Percentiles rank a stretch among this genome's conserved stretches.
phyloP scores from a whole-genome alignment of 2,888 invertebrate genomes.

The Erynnis tages region DNA sequence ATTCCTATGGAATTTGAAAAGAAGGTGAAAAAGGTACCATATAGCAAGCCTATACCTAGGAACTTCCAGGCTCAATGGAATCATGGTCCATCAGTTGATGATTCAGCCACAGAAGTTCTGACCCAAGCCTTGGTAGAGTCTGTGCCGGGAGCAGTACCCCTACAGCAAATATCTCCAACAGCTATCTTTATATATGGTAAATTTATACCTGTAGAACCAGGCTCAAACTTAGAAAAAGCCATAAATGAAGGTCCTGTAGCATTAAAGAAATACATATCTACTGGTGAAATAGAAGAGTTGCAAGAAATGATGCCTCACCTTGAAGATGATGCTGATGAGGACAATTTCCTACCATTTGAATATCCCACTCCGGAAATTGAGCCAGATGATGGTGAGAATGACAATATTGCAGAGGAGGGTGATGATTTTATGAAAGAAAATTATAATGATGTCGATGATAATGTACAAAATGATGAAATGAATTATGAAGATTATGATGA shows the following conservation, averaged over 20 bases:
- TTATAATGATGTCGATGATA: slow-evolving; percentile 65
- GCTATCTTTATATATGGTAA: slow-evolving; percentile 93
- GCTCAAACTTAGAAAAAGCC: slow-evolving; percentile 88
- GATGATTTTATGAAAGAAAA: slow-evolving; percentile 50
- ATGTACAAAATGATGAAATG: slow-evolving; percentile 65
- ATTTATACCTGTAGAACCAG: slow-evolving; percentile 88
- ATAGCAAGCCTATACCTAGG: slow-evolving; percentile 97
- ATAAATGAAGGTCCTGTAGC: slow-evolving; percentile 89
- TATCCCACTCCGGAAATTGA: slow-evolving; percentile 63
- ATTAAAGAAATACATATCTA: slow-evolving; percentile 88
- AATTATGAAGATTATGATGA: slow-evolving; percentile 56
- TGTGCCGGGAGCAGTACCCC: slow-evolving; percentile 89
- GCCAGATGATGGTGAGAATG: slow-evolving; percentile 43
- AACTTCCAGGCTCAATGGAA: slow-evolving; percentile 99
- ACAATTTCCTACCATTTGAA: slow-evolving; percentile 69
- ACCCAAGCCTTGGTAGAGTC: slow-evolving; percentile 88
- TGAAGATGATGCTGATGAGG: slow-evolving; percentile 82
- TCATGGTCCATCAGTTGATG: slow-evolving; percentile 83
- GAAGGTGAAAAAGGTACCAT: slow-evolving; percentile 93
- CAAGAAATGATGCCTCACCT: slow-evolving; percentile 88
- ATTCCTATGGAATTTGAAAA: slow-evolving; percentile 86
- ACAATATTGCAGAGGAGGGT: slow-evolving; percentile 58
- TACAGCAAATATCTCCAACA: slow-evolving; percentile 88
- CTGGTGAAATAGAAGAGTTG: slow-evolving; percentile 90
- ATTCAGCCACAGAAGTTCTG: slow-evolving; percentile 82